phyloP scores from a whole-genome alignment of 2,113 vertebrate species.

The Thryonomys swinderianus region DNA sequence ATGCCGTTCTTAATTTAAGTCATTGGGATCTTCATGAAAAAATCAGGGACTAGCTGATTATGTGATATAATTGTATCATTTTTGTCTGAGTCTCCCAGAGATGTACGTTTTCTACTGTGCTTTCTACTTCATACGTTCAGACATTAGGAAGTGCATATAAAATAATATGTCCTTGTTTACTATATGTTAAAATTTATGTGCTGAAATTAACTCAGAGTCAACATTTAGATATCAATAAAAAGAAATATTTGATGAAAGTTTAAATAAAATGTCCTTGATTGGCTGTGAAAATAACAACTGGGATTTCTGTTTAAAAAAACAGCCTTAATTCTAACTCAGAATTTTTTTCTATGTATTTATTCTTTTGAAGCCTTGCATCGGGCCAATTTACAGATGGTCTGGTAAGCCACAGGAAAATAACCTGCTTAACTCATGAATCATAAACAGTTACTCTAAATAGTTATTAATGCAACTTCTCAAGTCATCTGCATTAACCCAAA shows the following conservation, averaged over 20 bases:
- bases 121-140: background rate
- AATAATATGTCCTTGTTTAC: conserved; percentile 58
- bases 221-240: conserved; percentile 24
- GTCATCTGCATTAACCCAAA: conserved; percentile 66
- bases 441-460: conserved; percentile 76
- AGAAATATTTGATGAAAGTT: conserved; percentile 45
- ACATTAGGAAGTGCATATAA: conserved; percentile 35
- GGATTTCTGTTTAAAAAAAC: conserved; percentile 68
- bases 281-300: conserved; percentile 18
- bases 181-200: conserved; percentile 39
- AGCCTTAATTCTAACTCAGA: conserved; percentile 64
- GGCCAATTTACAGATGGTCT: conserved; percentile 75
- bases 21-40: background rate
- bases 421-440: conserved; percentile 76
- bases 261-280: conserved; percentile 61
- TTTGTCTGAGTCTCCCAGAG: conserved; percentile 45
- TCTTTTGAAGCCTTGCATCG: conserved; percentile 73
- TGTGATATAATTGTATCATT: conserved; percentile 31
- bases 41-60: background rate
- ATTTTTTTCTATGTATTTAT: conserved; percentile 70
- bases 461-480: conserved; percentile 75
- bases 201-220: conserved; percentile 54
- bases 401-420: conserved; percentile 71
- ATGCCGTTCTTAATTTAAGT: conserved; percentile 7
- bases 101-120: background rate